Evolutionary conservation across 2,888 invertebrate species (phyloP), one percentile per base, ranked within the genome.

Genomic region (Sepiola atlantica): DNA sequence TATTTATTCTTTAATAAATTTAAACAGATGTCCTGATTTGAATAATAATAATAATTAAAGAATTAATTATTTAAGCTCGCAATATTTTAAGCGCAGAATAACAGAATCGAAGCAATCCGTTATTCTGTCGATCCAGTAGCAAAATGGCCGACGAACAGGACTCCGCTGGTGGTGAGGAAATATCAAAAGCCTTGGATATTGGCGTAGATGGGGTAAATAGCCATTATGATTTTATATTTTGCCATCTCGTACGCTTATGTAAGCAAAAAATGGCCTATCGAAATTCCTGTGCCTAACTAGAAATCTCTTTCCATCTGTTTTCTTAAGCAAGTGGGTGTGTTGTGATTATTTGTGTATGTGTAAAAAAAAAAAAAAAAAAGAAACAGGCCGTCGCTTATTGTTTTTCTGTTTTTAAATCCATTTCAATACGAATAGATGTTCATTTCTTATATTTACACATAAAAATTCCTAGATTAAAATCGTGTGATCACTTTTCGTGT

Each of bases 101-200:
- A 77, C 1, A 77, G 77, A 77, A 77, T 77, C 3, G 16, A 77
- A 14, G 4, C 14, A 77, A n/a, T 77, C 32, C 77, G 4, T 77
- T 92, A 92, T 92, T 92, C 92, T 28, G 92, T 92, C 28, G 55
- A 12, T 92, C 92, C 45, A 54, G 10, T 54, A 54, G 55, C 54
- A 92, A 92, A 10, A 92, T 92, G 92, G 92, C 92, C n/a, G 92
- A 92, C n/a, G 55, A 45, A n/a, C 92, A 54, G 54, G 92, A 92
- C 28, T 45, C 55, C n/a, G 55, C n/a, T 45, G 92, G 28, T 28
- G 55, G 35, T 90, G 94, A 91, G 77, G 94, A 57, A 93, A 92
- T 94, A 91, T 91, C 94, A 93, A 93, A 94, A 93, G 94, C 91
- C 45, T 90, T 91, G 35, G 91, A 77, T 94, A 61, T 35, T n/a